Conservation (phyloP, 2,113 vertebrate genomes). For the Chiloscyllium plagiosum region DNA sequence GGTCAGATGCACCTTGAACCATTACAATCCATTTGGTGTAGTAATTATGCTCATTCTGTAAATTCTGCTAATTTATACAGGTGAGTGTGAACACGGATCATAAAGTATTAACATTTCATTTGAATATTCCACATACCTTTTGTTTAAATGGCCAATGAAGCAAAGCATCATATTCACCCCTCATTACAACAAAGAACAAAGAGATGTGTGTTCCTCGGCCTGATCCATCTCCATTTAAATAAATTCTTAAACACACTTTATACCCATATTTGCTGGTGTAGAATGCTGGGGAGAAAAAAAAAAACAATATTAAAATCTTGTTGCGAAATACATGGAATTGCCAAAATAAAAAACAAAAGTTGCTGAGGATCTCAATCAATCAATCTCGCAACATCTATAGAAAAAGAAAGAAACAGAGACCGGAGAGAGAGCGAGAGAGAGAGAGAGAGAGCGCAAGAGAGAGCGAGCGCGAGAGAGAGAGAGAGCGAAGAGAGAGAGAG, state of each 20-base stretch:
- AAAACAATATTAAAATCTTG: background rate
- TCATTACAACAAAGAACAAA: constrained; percentile 76
- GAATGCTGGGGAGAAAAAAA: constrained; percentile 60
- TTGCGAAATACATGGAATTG: background rate
- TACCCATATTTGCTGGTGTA: constrained; percentile 73
- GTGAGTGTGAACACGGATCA: background rate
- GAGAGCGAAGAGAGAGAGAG: too few species aligned
- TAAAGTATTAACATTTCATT: background rate
- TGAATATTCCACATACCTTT: constrained; percentile 60
- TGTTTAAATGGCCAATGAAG: constrained; percentile 73
- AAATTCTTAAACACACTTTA: constrained; percentile 70
- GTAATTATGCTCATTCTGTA: background rate
- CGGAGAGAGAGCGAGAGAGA: too few species aligned
- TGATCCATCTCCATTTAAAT: constrained; percentile 68
- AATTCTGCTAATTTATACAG: background rate
- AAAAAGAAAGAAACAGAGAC: too few species aligned
- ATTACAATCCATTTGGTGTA: too few species aligned
- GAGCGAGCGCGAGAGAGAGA: too few species aligned
- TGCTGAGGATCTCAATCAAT: too few species aligned
- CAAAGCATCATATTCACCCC: constrained; percentile 69
- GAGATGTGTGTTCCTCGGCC: constrained; percentile 72
- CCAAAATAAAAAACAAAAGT: background rate
- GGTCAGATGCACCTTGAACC: too few species aligned
- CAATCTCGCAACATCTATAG: too few species aligned
- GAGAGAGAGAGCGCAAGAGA: too few species aligned